Evolutionary conservation across 2,797 vertebrate species (phyloP).

Genomic region (Okamejei kenojei): DNA sequence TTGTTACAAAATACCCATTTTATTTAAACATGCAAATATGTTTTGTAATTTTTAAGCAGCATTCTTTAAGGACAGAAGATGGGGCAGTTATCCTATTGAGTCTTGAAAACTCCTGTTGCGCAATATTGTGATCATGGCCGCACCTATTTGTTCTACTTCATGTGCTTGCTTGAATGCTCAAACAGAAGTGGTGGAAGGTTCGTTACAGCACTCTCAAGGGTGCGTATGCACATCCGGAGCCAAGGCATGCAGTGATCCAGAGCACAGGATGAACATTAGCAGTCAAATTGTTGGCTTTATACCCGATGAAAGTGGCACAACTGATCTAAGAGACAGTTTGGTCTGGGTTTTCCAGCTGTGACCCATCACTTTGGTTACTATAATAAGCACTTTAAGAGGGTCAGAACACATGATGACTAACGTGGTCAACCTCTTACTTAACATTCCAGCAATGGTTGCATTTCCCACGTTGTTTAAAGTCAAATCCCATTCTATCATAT

Average conservation of each 20-base stretch:
- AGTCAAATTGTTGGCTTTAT: neutral
- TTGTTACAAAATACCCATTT: neutral
- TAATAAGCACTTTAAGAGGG: slow-evolving; percentile 4
- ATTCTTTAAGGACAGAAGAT: neutral
- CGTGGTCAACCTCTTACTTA: neutral
- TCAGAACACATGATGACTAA: neutral
- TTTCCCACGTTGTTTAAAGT: neutral
- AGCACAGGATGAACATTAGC: neutral
- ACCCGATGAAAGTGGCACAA: neutral
- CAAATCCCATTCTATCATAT: neutral
- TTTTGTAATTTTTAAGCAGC: neutral
- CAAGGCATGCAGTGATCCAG: neutral
- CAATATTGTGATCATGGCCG: neutral
- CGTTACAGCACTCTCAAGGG: neutral
- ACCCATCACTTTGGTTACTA: neutral
- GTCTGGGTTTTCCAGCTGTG: neutral
- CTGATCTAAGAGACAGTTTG: neutral
- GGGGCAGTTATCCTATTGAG: neutral
- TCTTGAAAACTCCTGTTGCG: neutral
- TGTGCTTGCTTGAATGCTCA: neutral
- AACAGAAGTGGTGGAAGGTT: no score
- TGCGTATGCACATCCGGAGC: no score
- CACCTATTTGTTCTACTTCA: neutral
- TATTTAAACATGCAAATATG: neutral
- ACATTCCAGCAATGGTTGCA: neutral